A percentile compares a stretch with the other conserved stretches of the same genome.
Conservation (phyloP, 2,888 invertebrate species). For the Cheilosia impressa region DNA sequence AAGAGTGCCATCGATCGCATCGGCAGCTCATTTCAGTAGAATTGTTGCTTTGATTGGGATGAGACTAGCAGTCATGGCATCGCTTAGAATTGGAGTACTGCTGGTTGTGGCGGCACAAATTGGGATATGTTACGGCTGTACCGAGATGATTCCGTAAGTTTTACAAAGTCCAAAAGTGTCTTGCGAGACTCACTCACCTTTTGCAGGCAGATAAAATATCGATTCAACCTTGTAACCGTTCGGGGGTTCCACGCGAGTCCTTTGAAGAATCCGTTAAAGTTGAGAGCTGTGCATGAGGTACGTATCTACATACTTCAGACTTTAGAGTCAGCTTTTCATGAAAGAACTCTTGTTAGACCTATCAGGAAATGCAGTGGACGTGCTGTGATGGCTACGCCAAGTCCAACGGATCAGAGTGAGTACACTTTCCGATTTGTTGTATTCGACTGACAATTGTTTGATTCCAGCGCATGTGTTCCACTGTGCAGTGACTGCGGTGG, state of each 20-base stretch:
- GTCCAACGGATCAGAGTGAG: slow-evolving; percentile 77
- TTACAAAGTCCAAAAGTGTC: background rate
- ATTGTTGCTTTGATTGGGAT: slow-evolving; percentile 4
- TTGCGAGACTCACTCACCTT: background rate
- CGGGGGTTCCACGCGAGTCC: slow-evolving; percentile 77
- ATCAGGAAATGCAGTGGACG: slow-evolving; percentile 77
- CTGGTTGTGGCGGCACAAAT: slow-evolving; percentile 57
- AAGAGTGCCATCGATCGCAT: slow-evolving; percentile 17
- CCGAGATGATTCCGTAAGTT: slow-evolving; percentile 80
- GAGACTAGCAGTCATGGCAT: slow-evolving; percentile 25
- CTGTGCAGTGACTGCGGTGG: slow-evolving; percentile 79
- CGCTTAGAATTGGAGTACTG: slow-evolving; percentile 20
- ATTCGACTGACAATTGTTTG: background rate
- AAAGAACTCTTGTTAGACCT: slow-evolving; percentile 76
- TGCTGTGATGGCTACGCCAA: slow-evolving; percentile 81
- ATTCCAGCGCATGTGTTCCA: slow-evolving; percentile 79
- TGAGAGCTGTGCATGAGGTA: slow-evolving; percentile 79
- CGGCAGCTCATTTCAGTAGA: slow-evolving; percentile 32
- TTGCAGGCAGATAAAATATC: slow-evolving; percentile 78
- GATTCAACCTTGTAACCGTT: slow-evolving; percentile 79
- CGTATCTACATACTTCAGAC: background rate
- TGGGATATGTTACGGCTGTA: slow-evolving; percentile 76
- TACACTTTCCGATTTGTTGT: background rate
- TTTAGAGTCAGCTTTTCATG: background rate
- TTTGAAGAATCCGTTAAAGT: slow-evolving; percentile 76